A percentile compares a stretch with the other conserved stretches of the same genome.
Evolutionary conservation across 92 coral and sea anemone genomes (phyloP).

Genomic region (Epizoanthus stellaris): DNA sequence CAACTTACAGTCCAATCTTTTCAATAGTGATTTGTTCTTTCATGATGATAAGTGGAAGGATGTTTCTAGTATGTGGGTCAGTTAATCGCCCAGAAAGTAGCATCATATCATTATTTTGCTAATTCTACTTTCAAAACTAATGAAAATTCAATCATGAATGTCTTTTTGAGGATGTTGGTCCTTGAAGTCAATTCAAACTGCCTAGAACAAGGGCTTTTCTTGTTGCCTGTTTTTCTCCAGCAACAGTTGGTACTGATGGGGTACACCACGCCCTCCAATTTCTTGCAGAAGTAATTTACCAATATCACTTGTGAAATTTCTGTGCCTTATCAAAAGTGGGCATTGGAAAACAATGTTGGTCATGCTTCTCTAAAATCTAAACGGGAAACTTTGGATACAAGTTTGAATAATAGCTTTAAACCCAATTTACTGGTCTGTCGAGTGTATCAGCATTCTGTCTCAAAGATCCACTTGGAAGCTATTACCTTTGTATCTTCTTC

Average conservation of each 20-base stretch:
- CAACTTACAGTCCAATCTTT: too few species aligned
- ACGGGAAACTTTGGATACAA: neutral
- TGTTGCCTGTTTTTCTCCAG: slow-evolving; percentile 1
- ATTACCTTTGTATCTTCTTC: slow-evolving; percentile 17
- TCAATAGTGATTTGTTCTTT: neutral
- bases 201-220: slow-evolving; percentile 24
- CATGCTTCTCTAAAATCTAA: slow-evolving; percentile 8
- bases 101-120: neutral
- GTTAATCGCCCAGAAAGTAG: neutral
- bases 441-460: slow-evolving; percentile 23
- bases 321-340: slow-evolving; percentile 33
- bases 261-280: slow-evolving; percentile 7
- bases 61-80: too few species aligned
- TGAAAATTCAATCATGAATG: neutral
- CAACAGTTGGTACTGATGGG: neutral
- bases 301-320: slow-evolving; percentile 12
- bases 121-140: neutral
- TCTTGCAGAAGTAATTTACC: neutral
- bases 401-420: neutral
- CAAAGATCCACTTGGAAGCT: slow-evolving; percentile 49
- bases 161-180: slow-evolving; percentile 22
- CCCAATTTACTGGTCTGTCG: slow-evolving; percentile 46
- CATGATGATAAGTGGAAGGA: too few species aligned
- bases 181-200: neutral
- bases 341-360: neutral